Percentiles rank a stretch among this genome's conserved stretches.
These are phyloP conservation scores for Ormyrus thymus DNA, from an alignment of 2,888 invertebrate genomes.

Conservation along the genomic window DNA sequence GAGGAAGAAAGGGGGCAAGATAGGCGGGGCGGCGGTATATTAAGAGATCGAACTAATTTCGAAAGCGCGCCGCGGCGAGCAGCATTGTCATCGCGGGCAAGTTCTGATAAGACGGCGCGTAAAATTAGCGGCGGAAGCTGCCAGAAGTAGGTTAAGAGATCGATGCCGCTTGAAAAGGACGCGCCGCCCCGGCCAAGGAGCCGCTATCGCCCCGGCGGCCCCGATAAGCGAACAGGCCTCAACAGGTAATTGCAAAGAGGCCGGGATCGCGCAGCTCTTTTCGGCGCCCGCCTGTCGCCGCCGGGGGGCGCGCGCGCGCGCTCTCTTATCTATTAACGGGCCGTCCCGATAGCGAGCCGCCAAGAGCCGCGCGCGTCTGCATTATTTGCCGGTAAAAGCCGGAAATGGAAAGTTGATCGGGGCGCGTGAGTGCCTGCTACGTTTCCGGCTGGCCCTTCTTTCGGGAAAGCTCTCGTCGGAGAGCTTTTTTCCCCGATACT, in stretches of 20 bases:
- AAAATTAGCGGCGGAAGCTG: conserved; percentile 22
- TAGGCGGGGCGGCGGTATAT: background rate
- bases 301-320: background rate
- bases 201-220: too few species aligned
- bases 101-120: conserved; percentile 43
- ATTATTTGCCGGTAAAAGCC: conserved; percentile 7
- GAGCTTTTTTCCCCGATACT: too few species aligned
- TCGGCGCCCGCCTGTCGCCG: background rate
- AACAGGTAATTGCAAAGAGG: background rate
- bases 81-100: conserved; percentile 10
- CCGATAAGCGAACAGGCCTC: too few species aligned
- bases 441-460: too few species aligned
- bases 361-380: conserved; percentile 33
- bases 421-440: too few species aligned
- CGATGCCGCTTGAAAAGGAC: conserved; percentile 45
- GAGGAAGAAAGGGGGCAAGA: background rate
- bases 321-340: conserved; percentile 44
- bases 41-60: conserved; percentile 42
- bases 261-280: background rate
- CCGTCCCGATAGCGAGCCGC: conserved; percentile 32
- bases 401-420: conserved; percentile 41
- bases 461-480: too few species aligned
- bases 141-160: conserved; percentile 52
- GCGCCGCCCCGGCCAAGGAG: conserved; percentile 2
- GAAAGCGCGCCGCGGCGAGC: background rate